Evolutionary conservation across 2,797 vertebrate genomes (phyloP), one percentile per base, ranked within the genome.

Genomic region (Melanotaenia trifasciata): DNA sequence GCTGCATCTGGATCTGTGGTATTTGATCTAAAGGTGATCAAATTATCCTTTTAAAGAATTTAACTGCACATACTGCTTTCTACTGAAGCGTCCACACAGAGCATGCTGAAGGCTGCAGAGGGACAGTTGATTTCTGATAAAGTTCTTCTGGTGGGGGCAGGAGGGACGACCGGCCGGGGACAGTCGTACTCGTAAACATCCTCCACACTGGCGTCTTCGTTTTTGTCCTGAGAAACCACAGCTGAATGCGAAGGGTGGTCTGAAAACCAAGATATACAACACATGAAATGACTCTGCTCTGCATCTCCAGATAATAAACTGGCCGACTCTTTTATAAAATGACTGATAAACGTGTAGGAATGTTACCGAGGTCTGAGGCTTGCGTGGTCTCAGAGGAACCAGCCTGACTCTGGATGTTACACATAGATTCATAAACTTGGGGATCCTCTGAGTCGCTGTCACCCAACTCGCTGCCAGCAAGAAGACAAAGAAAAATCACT

Each of bases 391-490:
- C 91, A 0, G 76, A 60, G 9, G 80, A 74, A 0, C 67, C 74
- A 70, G 88, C 93, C 81, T 97, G 97, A 63, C 95, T 94, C 88
- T 96, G 96, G 67, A 99, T 97, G 78, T 97, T 97, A 88, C 95
- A 98, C 98, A 99, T 99, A 24, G 97, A 96, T 91, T 99, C 97
- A 18, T 98, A 99, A 8, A 92, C 96, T 58, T 95, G 94, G 4
- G 94, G 96, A 20, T 98, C 96, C 36, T 96, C 96, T 50, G 92
- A 87, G 58, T 95, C 94, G 12, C 61, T 72, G 30, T 81, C 85
- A 0, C 4, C 80, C 28, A 3, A 60, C 18, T 91, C 83, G 54
- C 76, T 65, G 85, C 50, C 38, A 65, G n/a, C 13, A 69, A 1
- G 63, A 0, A 51, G 30, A 18, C 0, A 57, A 0, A 59, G 0